Base-by-base conservation (phyloP, 30 jellyfish, hydroid and myxozoan genomes). In the Aurelia aurita region DNA sequence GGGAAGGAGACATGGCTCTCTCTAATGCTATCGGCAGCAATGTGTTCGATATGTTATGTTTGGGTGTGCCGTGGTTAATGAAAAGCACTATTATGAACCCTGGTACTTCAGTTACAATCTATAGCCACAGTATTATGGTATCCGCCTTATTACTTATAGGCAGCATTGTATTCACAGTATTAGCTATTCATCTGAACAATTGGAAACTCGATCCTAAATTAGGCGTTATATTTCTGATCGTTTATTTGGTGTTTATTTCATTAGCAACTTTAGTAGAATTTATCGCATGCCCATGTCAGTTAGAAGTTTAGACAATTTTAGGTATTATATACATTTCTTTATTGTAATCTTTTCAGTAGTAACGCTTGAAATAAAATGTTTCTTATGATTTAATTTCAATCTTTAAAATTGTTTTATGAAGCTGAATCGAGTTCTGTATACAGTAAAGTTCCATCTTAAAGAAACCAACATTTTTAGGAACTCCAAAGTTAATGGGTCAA, bases 11-110 rank as follows among this genome's bases (percentile, higher is more conserved):
- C 88, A 96, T 96, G 99, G 98, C 98, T 10, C 80, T 96, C 12
- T 87, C 99, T 10, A 96, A 91, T 68, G 98, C 99, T 54, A 91
- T 96, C 10, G 99, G 99, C 19, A 91, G 98, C 57, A 96, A 96
- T 72, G 98, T 96, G 43, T 96, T 96, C 74, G 99, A 96, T 61
- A 91, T 96, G 97, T 71, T 96, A 23, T 96, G 99, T 74, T 68
- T 96, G 49, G 99, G 99, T 12, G 80, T 96, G 13, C 99, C 99
- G 57, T 96, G 99, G 99, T 69, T 96, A 27, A 49, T 96, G 90
- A 96, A 90, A 85, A 86, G 99, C 15, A 81, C 98, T 7, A 22
- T 95, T 14, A 59, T 95, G 77, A 90, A 95, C 43, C 98, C 99
- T 18, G 93, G 94, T 21, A 81, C 93, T 3, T 20, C 84, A 57